Percentiles rank a stretch among this genome's conserved stretches.
These are phyloP conservation scores for Rhagonycha lutea DNA, from an alignment of 2,888 invertebrate species.

Conservation along the genomic window DNA sequence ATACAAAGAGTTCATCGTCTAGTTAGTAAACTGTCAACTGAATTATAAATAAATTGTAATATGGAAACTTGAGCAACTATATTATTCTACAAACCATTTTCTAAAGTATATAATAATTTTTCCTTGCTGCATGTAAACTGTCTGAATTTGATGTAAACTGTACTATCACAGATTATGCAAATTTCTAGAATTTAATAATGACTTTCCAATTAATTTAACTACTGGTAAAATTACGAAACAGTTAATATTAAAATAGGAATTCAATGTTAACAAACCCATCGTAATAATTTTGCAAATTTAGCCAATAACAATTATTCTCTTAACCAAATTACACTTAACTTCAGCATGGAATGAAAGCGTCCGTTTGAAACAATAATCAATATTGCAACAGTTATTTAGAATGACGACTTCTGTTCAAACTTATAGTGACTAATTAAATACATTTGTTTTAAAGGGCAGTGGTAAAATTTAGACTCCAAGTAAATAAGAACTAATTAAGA, in stretches of 20 bases:
- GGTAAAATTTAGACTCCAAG: background rate
- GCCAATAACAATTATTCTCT: background rate
- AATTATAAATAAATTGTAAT: background rate
- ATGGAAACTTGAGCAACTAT: background rate
- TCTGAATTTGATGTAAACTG: background rate
- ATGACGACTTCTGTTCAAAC: background rate
- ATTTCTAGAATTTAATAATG: background rate
- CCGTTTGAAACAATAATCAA: background rate
- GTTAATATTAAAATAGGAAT: background rate
- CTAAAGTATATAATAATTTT: background rate
- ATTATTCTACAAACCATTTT: background rate
- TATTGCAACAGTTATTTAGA: background rate
- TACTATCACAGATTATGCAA: background rate
- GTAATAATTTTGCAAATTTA: background rate
- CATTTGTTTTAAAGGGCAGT: background rate
- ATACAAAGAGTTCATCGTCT: background rate
- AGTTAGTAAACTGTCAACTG: background rate
- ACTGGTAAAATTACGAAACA: background rate
- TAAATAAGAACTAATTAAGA: background rate
- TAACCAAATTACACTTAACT: background rate
- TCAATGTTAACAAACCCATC: background rate
- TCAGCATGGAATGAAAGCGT: background rate
- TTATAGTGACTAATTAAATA: background rate
- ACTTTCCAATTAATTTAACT: background rate
- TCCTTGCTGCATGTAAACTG: background rate